A percentile compares a stretch with the other conserved stretches of the same genome.
Conservation (phyloP, 2,113 vertebrate genomes). For the Bothrops jararaca region DNA sequence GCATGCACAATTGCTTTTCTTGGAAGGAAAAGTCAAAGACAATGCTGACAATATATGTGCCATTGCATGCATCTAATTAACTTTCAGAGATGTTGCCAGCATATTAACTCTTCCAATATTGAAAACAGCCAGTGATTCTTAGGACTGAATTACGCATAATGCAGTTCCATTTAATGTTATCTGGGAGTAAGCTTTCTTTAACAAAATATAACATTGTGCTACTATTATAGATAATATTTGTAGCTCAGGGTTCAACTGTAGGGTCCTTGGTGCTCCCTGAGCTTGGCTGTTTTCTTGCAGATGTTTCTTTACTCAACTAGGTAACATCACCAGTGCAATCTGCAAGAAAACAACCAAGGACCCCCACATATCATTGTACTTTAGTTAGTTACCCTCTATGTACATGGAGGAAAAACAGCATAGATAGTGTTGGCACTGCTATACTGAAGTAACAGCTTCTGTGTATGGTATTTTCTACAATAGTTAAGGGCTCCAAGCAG, state of each 20-base stretch:
- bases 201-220: not conserved
- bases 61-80: not conserved
- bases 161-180: not conserved
- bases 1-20: not conserved
- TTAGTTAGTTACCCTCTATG: not conserved
- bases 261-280: not conserved
- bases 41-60: not conserved
- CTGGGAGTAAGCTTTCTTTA: not conserved
- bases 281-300: not conserved
- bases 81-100: not conserved
- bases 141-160: not conserved
- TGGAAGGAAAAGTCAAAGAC: not conserved
- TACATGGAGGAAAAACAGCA: not conserved
- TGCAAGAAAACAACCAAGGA: not conserved
- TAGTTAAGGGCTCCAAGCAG: not conserved
- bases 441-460: not conserved
- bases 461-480: not conserved
- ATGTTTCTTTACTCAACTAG: not conserved
- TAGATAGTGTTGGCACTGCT: not conserved
- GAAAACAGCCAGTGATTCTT: not conserved
- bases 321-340: not conserved
- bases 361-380: not conserved
- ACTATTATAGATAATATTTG: not conserved
- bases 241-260: not conserved
- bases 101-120: not conserved